phyloP scores from a whole-genome alignment of 2,113 vertebrate genomes.

The Ochotona princeps region DNA sequence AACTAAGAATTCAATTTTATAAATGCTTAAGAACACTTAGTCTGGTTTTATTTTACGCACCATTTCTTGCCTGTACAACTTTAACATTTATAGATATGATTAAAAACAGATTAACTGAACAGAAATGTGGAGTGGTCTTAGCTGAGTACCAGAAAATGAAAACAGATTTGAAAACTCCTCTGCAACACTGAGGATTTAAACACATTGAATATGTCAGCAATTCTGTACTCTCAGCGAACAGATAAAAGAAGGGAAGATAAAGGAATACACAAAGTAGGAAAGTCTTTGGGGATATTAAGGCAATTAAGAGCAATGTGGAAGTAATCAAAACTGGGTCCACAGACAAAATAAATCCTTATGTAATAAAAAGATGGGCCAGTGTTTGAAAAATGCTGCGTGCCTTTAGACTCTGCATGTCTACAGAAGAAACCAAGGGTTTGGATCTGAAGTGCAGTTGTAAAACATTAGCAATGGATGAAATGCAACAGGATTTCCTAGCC shows the following conservation, averaged over 20 bases:
- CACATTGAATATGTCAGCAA: slow-evolving; percentile 77
- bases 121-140: slow-evolving; percentile 72
- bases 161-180: slow-evolving; percentile 78
- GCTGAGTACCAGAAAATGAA: slow-evolving; percentile 77
- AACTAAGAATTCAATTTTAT: slow-evolving; percentile 47
- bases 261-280: slow-evolving; percentile 73
- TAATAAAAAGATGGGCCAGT: slow-evolving; percentile 75
- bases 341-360: slow-evolving; percentile 80
- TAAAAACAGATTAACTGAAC: slow-evolving; percentile 80
- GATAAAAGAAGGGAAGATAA: slow-evolving; percentile 83
- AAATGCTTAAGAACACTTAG: neutral
- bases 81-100: slow-evolving; percentile 70
- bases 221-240: slow-evolving; percentile 79
- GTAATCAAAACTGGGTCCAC: slow-evolving; percentile 83
- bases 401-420: slow-evolving; percentile 70
- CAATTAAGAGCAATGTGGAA: slow-evolving; percentile 83
- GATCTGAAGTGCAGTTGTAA: slow-evolving; percentile 67
- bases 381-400: slow-evolving; percentile 69
- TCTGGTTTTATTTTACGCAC: slow-evolving; percentile 63
- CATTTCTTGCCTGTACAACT: slow-evolving; percentile 63
- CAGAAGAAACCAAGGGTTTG: slow-evolving; percentile 58
- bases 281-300: slow-evolving; percentile 81
- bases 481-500: slow-evolving; percentile 51
- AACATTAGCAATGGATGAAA: slow-evolving; percentile 74
- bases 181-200: slow-evolving; percentile 77